A percentile compares a stretch with the other conserved stretches of the same genome.
phyloP scores from a whole-genome alignment of 1,140 invertebrate genomes.

The Tetramorium parvispinum region DNA sequence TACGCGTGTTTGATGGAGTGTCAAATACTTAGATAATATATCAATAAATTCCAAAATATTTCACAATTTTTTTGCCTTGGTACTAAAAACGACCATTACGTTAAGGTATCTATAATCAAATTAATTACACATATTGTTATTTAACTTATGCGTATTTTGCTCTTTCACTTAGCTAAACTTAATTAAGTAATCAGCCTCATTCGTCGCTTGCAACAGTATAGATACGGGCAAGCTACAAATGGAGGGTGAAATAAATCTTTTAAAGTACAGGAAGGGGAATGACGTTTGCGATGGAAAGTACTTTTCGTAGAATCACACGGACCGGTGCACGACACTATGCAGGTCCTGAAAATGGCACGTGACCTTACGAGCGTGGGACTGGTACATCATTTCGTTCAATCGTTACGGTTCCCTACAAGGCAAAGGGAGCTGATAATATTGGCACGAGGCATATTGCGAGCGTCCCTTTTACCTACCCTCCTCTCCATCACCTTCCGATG shows the following conservation, averaged over 20 bases:
- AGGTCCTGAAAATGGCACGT: constrained; percentile 80
- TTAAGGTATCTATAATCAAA: neutral
- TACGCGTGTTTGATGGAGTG: neutral
- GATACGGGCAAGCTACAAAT: constrained; percentile 37
- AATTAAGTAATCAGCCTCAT: neutral
- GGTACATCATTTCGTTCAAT: constrained; percentile 71
- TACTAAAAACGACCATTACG: neutral
- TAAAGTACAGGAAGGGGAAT: constrained; percentile 34
- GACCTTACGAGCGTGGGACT: constrained; percentile 81
- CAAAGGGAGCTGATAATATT: constrained; percentile 76
- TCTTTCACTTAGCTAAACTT: neutral
- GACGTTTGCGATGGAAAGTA: constrained; percentile 63
- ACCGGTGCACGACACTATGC: constrained; percentile 78
- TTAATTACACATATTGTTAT: constrained; percentile 10
- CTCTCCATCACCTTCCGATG: constrained; percentile 51
- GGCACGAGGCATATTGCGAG: constrained; percentile 83
- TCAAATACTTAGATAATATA: neutral
- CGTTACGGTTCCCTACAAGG: constrained; percentile 72
- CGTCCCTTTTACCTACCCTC: constrained; percentile 19
- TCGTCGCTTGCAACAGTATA: neutral
- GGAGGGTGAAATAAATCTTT: constrained; percentile 69
- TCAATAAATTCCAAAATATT: neutral
- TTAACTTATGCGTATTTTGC: neutral
- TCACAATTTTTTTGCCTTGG: neutral
- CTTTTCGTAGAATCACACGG: constrained; percentile 81